Conservation (phyloP, 2,113 vertebrate species). For the Dascyllus trimaculatus region DNA sequence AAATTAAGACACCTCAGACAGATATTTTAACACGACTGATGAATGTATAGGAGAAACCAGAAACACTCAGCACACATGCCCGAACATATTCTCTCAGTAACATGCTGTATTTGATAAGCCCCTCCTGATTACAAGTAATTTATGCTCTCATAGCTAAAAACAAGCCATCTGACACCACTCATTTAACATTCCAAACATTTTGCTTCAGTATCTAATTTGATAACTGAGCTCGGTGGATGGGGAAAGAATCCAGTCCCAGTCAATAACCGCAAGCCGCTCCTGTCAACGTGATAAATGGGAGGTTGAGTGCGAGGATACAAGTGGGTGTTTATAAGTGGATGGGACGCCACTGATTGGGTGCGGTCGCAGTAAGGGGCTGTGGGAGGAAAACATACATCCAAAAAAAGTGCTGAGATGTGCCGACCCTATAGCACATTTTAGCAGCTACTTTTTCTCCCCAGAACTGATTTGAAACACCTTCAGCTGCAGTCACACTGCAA, state of each 20-base stretch:
- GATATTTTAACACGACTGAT: constrained; percentile 24
- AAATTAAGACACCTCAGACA: background rate
- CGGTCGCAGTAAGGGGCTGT: constrained; percentile 45
- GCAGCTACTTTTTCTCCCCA: background rate
- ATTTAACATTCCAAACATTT: constrained; percentile 69
- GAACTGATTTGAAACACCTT: constrained; percentile 25
- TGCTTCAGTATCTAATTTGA: constrained; percentile 62
- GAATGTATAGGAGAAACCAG: constrained; percentile 11
- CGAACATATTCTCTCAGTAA: constrained; percentile 3
- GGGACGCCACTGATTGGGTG: constrained; percentile 68
- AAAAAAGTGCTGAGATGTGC: constrained; percentile 56
- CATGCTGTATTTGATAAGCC: constrained; percentile 12
- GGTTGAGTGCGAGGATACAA: constrained; percentile 56
- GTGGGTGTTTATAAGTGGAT: constrained; percentile 62
- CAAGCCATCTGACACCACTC: constrained; percentile 44
- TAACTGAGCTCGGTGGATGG: constrained; percentile 53
- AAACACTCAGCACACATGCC: background rate
- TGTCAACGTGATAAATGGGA: constrained; percentile 78
- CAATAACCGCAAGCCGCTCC: constrained; percentile 69
- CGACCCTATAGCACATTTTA: background rate
- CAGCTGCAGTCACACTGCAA: background rate
- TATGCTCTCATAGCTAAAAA: constrained; percentile 37
- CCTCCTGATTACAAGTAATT: constrained; percentile 38
- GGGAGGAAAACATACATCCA: constrained; percentile 53
- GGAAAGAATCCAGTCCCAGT: constrained; percentile 63